Conservation (phyloP, 2,888 invertebrate genomes). For the Hedychridium roseum region DNA sequence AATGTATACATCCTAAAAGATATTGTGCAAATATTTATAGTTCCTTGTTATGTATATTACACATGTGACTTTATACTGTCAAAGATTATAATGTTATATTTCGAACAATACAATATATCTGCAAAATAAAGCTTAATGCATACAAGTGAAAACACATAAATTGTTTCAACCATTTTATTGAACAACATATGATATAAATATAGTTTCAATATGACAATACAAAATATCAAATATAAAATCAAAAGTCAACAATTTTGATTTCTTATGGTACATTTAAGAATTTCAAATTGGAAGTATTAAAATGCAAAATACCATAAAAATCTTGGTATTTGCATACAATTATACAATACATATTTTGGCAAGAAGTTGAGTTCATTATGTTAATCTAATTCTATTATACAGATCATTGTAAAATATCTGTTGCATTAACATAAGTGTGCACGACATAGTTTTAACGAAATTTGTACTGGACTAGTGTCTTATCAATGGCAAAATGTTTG, state of each 20-base stretch:
- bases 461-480: constrained; percentile 21
- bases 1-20: constrained; percentile 20
- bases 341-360: too few species aligned
- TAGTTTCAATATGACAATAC: constrained; percentile 22
- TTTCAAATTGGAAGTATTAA: neutral
- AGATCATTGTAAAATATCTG: constrained; percentile 14
- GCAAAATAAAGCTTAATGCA: constrained; percentile 41
- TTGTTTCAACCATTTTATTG: constrained; percentile 33
- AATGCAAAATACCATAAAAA: neutral
- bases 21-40: constrained; percentile 28
- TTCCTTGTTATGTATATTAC: constrained; percentile 39
- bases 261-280: constrained; percentile 7
- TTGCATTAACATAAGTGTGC: neutral
- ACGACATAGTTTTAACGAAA: too few species aligned
- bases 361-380: too few species aligned
- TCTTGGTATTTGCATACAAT: too few species aligned
- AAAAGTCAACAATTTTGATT: constrained; percentile 30
- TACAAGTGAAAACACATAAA: constrained; percentile 11
- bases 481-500: constrained; percentile 20
- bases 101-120: constrained; percentile 37
- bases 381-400: too few species aligned
- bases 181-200: constrained; percentile 29
- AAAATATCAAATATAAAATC: constrained; percentile 29
- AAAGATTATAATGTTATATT: constrained; percentile 38
- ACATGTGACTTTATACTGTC: constrained; percentile 24